Evolutionary conservation across 1,140 invertebrate species (phyloP), one percentile per base, ranked within the genome.

Genomic region (Sarcophaga bullata): DNA sequence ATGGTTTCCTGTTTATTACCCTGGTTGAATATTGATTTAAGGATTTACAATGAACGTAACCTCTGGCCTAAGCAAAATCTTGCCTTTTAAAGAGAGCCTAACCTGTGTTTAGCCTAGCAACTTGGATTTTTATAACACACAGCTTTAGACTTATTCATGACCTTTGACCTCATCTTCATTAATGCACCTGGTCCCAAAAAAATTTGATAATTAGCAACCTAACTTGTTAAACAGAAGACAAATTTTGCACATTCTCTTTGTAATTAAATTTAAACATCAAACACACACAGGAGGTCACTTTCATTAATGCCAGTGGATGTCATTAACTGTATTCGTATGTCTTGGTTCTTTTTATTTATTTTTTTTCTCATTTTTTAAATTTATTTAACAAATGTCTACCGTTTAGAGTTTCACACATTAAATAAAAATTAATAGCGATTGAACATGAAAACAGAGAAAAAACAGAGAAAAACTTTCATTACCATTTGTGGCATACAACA

Each of bases 391-490:
- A 37, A 37, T 68, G 17, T 19, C 17, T 68, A n/a, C 17, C 9
- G n/a, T 68, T 19, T 68, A 8, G 19, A 68, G 7, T 68, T 68
- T 68, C 62, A 68, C 62, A 68, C 62, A n/a, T 17, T 25, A 68
- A 19, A 68, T 8, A 68, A 68, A 68, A 68, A 68, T 19, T n/a
- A 68, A 68, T 68, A n/a, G 8, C 9, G n/a, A 19, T 19, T 68
- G 10, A 68, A 68, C 5, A 19, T 68, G 9, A 68, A n/a, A n/a
- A 9, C 6, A 68, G 8, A 68, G 0, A 68, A 68, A 68, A 68
- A 68, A 7, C 8, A 68, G 19, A 19, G 17, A 68, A 52, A 68
- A 68, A 68, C 62, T 68, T 68, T 68, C 62, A 68, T 68, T 68
- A 25, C 62, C 62, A 68, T 68, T 68, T 68, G 62, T 68, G 62